These are phyloP conservation scores for Naso thynnoides DNA, from an alignment of 2,797 vertebrate species.

Conservation along the genomic window DNA sequence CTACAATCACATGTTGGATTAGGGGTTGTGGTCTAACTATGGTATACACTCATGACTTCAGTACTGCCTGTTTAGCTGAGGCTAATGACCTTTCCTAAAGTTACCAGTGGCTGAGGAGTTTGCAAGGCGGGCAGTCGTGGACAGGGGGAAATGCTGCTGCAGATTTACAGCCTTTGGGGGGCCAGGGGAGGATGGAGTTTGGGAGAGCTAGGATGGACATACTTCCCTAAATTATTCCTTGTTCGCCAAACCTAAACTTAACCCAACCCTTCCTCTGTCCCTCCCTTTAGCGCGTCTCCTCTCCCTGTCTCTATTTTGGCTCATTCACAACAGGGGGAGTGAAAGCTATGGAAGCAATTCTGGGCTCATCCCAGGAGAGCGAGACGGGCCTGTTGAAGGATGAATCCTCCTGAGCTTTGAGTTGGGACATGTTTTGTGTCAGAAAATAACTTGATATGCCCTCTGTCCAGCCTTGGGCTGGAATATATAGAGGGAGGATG, in stretches of 20 bases:
- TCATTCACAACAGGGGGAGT: constrained; percentile 66
- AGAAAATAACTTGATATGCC: constrained; percentile 78
- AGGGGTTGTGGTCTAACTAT: not conserved
- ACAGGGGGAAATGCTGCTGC: constrained; percentile 71
- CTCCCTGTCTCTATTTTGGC: constrained; percentile 73
- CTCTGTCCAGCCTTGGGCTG: constrained; percentile 67
- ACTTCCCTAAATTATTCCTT: constrained; percentile 81
- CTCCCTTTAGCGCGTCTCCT: constrained; percentile 59
- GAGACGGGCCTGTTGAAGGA: constrained; percentile 71
- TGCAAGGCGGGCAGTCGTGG: constrained; percentile 48
- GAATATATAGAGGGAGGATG: constrained; percentile 64
- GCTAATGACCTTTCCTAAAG: constrained; percentile 72
- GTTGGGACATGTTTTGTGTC: constrained; percentile 74
- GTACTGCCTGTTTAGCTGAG: constrained; percentile 8
- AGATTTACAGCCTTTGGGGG: constrained; percentile 79
- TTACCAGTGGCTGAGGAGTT: constrained; percentile 57
- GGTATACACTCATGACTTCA: not conserved
- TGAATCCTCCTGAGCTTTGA: constrained; percentile 80
- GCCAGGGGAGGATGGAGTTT: constrained; percentile 44
- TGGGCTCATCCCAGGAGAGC: constrained; percentile 67
- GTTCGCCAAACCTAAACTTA: constrained; percentile 83
- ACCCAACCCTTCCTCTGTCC: constrained; percentile 70
- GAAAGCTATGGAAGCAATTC: constrained; percentile 68
- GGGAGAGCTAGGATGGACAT: constrained; percentile 70
- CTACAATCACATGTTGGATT: not conserved